Conservation (phyloP, 2,113 vertebrate species). For the Fulmarus glacialis region DNA sequence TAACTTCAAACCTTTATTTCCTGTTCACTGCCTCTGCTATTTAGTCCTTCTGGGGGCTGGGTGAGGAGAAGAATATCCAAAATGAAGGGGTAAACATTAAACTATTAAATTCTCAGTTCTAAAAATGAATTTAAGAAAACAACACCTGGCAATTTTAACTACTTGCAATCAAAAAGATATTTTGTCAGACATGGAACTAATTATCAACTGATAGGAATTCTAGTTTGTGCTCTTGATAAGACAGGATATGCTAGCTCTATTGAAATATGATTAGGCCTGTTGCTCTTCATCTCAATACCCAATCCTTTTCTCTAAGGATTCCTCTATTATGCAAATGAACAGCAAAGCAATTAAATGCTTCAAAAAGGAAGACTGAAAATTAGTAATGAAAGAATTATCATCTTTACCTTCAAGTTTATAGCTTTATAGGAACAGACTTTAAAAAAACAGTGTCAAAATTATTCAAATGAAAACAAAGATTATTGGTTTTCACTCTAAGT, state of each 20-base stretch:
- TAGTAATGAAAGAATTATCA: neutral
- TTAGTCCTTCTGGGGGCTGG: neutral
- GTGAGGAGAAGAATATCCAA: neutral
- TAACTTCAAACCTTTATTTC: neutral
- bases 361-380: constrained; percentile 42
- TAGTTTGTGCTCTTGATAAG: neutral
- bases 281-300: neutral
- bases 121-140: constrained; percentile 5
- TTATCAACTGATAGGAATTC: constrained; percentile 13
- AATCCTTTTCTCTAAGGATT: neutral
- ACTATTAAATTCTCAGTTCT: neutral
- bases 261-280: neutral
- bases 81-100: neutral
- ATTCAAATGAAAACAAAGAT: neutral
- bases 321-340: constrained; percentile 34
- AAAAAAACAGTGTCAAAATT: neutral
- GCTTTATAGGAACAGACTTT: neutral
- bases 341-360: constrained; percentile 37
- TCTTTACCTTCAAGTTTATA: neutral
- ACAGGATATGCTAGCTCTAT: neutral
- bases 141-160: constrained; percentile 4
- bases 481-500: neutral
- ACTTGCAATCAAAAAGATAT: constrained; percentile 5
- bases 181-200: constrained; percentile 18
- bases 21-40: neutral